These are phyloP conservation scores for Donacobius atricapilla DNA, from an alignment of 2,113 vertebrate species.

Conservation along the genomic window DNA sequence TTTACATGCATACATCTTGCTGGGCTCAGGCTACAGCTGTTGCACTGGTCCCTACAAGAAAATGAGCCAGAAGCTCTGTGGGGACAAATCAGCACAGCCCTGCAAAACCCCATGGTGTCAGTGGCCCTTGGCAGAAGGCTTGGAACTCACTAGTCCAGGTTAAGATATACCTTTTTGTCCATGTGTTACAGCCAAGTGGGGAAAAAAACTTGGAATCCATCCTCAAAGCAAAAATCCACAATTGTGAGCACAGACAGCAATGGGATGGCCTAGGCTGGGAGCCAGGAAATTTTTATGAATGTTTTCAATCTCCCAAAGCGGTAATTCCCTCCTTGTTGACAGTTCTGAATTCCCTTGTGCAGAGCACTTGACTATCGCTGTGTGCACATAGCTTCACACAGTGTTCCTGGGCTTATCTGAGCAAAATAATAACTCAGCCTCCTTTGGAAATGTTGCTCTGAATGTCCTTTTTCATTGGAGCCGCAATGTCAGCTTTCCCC, in stretches of 20 bases:
- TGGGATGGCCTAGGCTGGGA: background rate
- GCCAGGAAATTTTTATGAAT: slow-evolving; percentile 34
- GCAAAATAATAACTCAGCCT: background rate
- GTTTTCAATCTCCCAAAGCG: background rate
- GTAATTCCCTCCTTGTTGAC: slow-evolving; percentile 44
- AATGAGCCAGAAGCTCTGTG: background rate
- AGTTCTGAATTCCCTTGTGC: slow-evolving; percentile 37
- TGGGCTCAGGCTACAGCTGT: background rate
- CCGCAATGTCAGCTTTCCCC: fast-evolving
- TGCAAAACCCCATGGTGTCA: background rate
- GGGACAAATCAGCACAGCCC: background rate
- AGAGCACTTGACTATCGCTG: background rate
- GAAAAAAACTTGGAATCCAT: background rate
- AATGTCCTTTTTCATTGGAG: background rate
- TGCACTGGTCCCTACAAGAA: background rate
- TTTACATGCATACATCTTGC: background rate
- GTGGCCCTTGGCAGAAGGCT: background rate
- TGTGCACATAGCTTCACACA: background rate
- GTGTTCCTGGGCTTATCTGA: slow-evolving; percentile 29
- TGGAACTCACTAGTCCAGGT: background rate
- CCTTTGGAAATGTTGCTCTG: slow-evolving; percentile 10
- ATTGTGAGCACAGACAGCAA: background rate
- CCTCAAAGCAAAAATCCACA: background rate
- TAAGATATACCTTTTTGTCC: background rate
- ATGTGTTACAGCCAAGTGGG: background rate